These are phyloP conservation scores for Aphis gossypii DNA, from an alignment of 1,140 invertebrate species.

Conservation along the genomic window DNA sequence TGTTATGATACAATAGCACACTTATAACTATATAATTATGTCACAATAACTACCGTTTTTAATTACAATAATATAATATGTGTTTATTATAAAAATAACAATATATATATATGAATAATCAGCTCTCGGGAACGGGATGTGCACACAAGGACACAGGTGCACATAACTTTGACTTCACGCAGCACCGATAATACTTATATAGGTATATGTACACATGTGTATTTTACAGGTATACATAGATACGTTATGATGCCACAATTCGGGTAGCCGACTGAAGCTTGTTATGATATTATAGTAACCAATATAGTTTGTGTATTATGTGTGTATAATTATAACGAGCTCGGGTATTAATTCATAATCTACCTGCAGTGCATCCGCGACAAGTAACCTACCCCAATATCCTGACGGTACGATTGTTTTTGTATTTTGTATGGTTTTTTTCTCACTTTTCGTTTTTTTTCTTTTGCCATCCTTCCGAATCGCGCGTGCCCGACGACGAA, in stretches of 20 bases:
- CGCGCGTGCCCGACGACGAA: constrained; percentile 13
- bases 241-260: not conserved
- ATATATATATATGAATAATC: not conserved
- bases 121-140: not conserved
- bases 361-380: not conserved
- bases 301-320: no score
- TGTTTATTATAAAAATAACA: not conserved
- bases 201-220: no score
- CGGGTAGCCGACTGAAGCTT: not conserved
- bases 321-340: no score
- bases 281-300: not conserved
- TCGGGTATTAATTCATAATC: no score
- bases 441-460: not conserved
- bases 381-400: not conserved
- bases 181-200: not conserved
- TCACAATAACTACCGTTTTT: not conserved
- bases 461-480: not conserved
- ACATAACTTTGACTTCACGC: no score
- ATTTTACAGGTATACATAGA: not conserved
- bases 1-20: not conserved
- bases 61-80: constrained; percentile 17
- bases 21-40: not conserved
- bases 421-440: not conserved
- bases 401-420: constrained; percentile 32
- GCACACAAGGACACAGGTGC: constrained; percentile 41